These are phyloP conservation scores for Styela clava DNA, from an alignment of 23 tunicate species.

Conservation along the genomic window DNA sequence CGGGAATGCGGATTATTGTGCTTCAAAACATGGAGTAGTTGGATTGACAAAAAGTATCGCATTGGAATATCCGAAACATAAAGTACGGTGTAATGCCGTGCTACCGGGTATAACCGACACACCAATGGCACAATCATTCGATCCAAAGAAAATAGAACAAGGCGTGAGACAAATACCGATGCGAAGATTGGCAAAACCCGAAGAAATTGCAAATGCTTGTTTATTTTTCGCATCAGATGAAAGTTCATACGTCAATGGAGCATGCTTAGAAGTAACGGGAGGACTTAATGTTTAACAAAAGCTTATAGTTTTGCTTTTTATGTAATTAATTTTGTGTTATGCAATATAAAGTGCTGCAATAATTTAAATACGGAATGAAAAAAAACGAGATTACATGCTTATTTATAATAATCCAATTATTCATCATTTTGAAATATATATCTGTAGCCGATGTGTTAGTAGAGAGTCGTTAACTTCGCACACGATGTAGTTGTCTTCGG, in stretches of 20 bases:
- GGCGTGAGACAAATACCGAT: neutral
- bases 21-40: conserved; percentile 5
- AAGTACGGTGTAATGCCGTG: conserved; percentile 6
- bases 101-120: neutral
- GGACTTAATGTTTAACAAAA: conserved; percentile 1
- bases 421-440: no score
- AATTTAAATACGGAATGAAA: no score
- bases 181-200: neutral
- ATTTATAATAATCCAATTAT: no score
- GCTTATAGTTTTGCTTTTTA: no score
- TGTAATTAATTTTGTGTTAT: no score
- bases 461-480: no score
- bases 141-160: neutral
- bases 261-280: conserved; percentile 65
- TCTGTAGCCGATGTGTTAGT: no score
- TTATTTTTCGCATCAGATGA: conserved; percentile 74
- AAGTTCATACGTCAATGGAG: conserved; percentile 73
- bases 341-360: no score
- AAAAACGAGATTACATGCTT: no score
- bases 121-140: neutral
- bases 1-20: neutral
- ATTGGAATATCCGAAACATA: neutral
- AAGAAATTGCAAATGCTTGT: conserved; percentile 71
- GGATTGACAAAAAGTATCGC: conserved; percentile 1
- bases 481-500: no score